phyloP scores from a whole-genome alignment of 2,797 vertebrate species.

The Balearica regulorum region DNA sequence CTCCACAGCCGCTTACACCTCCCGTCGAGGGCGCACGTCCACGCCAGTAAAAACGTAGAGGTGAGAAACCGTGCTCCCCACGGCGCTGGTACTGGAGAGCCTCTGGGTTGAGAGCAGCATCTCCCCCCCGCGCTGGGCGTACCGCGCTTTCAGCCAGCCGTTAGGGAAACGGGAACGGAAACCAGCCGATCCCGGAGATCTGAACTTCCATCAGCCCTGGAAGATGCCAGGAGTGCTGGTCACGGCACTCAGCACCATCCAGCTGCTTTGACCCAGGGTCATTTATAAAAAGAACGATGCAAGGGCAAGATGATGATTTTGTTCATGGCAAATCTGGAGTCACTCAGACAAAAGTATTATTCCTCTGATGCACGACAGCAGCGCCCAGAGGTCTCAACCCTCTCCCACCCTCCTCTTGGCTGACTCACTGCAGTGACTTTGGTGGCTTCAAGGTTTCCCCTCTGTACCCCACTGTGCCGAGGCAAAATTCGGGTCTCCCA shows the following conservation, averaged over 20 bases:
- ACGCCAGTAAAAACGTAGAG: fast-evolving
- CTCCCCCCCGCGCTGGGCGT: fast-evolving
- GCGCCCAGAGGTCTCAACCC: not conserved
- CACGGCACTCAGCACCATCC: not conserved
- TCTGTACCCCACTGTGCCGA: fast-evolving
- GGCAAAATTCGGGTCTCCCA: not conserved
- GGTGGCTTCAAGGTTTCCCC: not conserved
- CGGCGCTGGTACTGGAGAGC: not conserved
- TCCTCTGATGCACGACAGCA: not conserved
- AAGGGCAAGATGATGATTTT: not conserved
- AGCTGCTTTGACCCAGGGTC: not conserved
- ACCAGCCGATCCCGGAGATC: not conserved
- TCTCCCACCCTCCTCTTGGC: not conserved
- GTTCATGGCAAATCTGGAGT: not conserved
- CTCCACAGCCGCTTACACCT: not conserved
- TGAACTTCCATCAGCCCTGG: not conserved
- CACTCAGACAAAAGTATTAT: not conserved
- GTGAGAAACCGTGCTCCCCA: not conserved
- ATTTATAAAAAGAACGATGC: not conserved
- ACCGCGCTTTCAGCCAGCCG: not conserved
- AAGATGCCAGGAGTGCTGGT: not conserved
- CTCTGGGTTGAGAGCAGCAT: not conserved
- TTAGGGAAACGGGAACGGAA: not conserved
- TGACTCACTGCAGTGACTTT: not conserved
- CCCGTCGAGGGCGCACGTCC: fast-evolving